Conservation (phyloP, 2,113 vertebrate species). For the Dermatemys mawii region DNA sequence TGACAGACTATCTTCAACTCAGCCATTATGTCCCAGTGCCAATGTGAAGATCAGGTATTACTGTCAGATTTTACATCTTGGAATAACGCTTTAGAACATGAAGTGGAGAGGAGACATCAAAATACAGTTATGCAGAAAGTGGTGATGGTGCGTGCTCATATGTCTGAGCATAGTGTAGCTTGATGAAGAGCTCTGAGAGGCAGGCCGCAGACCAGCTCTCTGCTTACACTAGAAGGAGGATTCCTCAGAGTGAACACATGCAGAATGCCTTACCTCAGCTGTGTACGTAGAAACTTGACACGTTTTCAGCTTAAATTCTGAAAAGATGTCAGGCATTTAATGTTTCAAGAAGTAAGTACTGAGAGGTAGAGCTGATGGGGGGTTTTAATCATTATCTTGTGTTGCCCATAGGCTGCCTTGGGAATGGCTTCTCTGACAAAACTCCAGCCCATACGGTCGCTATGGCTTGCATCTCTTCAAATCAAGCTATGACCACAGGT, state of each 20-base stretch:
- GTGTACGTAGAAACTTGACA: too few relatives aligned
- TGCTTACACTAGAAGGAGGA: too few relatives aligned
- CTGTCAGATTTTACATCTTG: neutral
- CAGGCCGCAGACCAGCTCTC: too few relatives aligned
- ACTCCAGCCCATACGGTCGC: slow-evolving; percentile 96
- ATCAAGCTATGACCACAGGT: slow-evolving; percentile 98
- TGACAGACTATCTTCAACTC: neutral
- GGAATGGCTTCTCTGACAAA: slow-evolving; percentile 94
- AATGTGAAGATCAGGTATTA: neutral
- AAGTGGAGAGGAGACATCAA: neutral
- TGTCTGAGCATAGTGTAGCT: too few relatives aligned
- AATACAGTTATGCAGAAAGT: neutral
- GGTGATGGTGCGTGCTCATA: neutral
- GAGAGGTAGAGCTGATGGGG: too few relatives aligned
- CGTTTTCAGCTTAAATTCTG: too few relatives aligned
- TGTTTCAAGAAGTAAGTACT: too few relatives aligned
- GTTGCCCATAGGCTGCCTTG: slow-evolving; percentile 94
- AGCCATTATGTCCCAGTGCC: neutral
- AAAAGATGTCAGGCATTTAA: too few relatives aligned
- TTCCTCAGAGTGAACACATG: too few relatives aligned
- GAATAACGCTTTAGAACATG: neutral
- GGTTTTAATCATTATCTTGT: too few relatives aligned
- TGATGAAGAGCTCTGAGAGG: too few relatives aligned
- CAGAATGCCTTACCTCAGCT: too few relatives aligned
- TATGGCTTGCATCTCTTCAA: slow-evolving; percentile 98